A percentile compares a stretch with the other conserved stretches of the same genome.
These are phyloP conservation scores for Coecobrya sp. DNA, from an alignment of 2,888 invertebrate genomes.

Conservation along the genomic window DNA sequence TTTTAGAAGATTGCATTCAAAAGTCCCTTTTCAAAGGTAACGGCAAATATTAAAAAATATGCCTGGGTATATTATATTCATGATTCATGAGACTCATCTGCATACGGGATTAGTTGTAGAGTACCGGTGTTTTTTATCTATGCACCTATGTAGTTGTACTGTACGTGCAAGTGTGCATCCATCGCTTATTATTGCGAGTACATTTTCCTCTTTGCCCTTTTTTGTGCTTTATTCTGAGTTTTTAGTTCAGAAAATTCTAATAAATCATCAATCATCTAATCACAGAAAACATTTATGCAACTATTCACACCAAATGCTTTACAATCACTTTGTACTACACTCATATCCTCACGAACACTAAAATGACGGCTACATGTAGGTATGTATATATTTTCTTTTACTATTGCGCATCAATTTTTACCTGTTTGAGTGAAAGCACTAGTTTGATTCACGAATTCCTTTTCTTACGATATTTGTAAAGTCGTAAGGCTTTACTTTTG, in stretches of 20 bases:
- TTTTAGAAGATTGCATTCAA: constrained; percentile 48
- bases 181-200: not conserved
- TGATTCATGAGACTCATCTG: constrained; percentile 68
- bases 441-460: too few species aligned
- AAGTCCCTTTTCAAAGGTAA: constrained; percentile 54
- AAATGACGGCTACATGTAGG: not conserved
- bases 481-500: too few species aligned
- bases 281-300: not conserved
- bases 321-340: not conserved
- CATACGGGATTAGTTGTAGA: constrained; percentile 21
- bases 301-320: too few species aligned
- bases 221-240: not conserved
- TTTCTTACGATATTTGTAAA: too few species aligned
- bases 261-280: constrained; percentile 62
- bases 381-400: not conserved
- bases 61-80: constrained; percentile 39
- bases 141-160: too few species aligned
- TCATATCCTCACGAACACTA: too few species aligned
- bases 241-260: constrained; percentile 20
- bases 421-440: constrained; percentile 1
- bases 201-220: not conserved
- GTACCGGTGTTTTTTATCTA: constrained; percentile 13
- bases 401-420: not conserved
- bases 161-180: constrained; percentile 6
- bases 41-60: constrained; percentile 64